Percentiles rank a stretch among this genome's conserved stretches.
Evolutionary conservation across 2,113 vertebrate genomes (phyloP).

Genomic region (Nerophis lumbriciformis): DNA sequence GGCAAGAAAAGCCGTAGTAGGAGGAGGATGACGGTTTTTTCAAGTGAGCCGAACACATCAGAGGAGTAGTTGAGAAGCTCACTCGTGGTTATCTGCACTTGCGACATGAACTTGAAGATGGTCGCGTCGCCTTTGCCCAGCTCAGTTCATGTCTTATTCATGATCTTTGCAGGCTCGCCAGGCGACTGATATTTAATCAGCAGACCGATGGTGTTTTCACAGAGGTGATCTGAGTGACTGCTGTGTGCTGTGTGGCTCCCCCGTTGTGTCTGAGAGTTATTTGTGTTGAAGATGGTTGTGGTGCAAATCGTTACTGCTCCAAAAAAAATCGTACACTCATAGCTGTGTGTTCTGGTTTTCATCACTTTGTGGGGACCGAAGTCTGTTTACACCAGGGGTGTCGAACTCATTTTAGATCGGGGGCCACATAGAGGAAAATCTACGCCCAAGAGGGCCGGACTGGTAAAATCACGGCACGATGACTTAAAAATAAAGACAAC

Average conservation of each 20-base stretch:
- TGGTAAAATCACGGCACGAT: no score
- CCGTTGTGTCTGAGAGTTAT: background rate
- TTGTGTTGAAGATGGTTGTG: background rate
- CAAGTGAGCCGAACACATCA: slow-evolving; percentile 17
- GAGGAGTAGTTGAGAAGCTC: slow-evolving; percentile 6
- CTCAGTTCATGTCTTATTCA: slow-evolving; percentile 45
- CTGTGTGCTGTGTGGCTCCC: background rate
- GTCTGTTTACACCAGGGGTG: background rate
- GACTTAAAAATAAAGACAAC: no score
- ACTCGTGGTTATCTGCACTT: slow-evolving; percentile 11
- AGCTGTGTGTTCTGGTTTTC: slow-evolving; percentile 1
- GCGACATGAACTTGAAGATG: slow-evolving; percentile 26
- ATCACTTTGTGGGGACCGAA: background rate
- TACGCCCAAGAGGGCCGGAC: no score
- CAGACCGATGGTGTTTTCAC: slow-evolving; percentile 30
- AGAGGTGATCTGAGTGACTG: slow-evolving; percentile 12
- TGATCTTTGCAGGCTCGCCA: slow-evolving; percentile 18
- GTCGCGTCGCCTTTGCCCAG: slow-evolving; percentile 17
- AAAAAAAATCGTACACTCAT: slow-evolving; percentile 35
- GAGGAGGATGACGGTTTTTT: slow-evolving; percentile 12
- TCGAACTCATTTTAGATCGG: no score
- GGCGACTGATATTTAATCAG: slow-evolving; percentile 27
- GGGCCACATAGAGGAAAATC: no score
- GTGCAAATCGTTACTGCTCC: background rate
- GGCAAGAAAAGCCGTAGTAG: slow-evolving; percentile 28